Conservation (phyloP, 2,113 vertebrate genomes). For the Pycnonotus jocosus region DNA sequence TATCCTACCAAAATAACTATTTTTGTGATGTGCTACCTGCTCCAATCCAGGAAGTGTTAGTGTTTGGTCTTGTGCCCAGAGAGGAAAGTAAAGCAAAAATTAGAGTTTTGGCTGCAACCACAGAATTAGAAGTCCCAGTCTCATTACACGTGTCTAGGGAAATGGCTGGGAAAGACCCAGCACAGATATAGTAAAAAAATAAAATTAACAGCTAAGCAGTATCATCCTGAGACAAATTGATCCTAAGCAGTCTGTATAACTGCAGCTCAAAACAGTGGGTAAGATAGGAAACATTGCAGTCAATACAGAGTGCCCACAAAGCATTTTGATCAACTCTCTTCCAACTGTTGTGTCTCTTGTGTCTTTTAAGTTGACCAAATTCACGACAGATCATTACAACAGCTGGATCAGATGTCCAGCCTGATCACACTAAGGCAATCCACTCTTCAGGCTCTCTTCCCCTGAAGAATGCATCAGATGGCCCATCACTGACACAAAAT, state of each 20-base stretch:
- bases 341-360: neutral
- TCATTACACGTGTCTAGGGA: neutral
- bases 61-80: neutral
- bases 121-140: neutral
- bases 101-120: neutral
- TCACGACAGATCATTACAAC: neutral
- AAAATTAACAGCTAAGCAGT: neutral
- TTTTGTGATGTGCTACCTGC: neutral
- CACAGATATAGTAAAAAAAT: neutral
- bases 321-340: neutral
- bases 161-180: neutral
- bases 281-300: neutral
- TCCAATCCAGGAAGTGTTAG: neutral
- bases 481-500: neutral
- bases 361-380: neutral
- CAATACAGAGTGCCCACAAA: neutral
- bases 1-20: neutral
- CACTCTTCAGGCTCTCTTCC: neutral
- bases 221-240: fast-evolving
- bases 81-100: neutral
- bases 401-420: neutral
- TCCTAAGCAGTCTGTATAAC: neutral
- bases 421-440: neutral
- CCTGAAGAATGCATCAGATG: neutral
- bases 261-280: neutral